Conservation (phyloP, 2,113 vertebrate species). For the Pseudolaguvia tuberculata region DNA sequence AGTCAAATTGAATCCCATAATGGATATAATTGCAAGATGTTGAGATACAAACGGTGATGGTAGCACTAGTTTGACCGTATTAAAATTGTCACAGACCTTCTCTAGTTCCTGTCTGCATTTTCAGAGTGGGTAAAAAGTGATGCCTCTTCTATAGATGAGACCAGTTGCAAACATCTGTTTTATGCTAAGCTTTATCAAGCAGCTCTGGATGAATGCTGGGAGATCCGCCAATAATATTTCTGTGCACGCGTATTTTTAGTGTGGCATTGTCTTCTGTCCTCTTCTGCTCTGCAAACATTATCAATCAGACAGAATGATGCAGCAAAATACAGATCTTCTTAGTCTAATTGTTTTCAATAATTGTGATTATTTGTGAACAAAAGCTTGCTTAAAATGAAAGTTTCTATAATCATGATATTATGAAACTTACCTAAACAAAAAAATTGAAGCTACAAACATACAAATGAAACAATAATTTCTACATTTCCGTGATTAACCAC, state of each 20-base stretch:
- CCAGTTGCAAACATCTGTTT: conserved; percentile 33
- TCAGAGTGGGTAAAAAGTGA: conserved; percentile 26
- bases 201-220: conserved; percentile 30
- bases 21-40: conserved; percentile 40
- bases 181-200: conserved; percentile 42
- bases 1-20: conserved; percentile 47
- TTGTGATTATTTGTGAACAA: too few species aligned
- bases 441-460: conserved; percentile 12
- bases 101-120: background rate
- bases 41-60: conserved; percentile 41
- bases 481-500: background rate
- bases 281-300: conserved; percentile 42
- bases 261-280: conserved; percentile 17
- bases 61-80: conserved; percentile 28
- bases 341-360: conserved; percentile 39
- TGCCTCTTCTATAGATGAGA: conserved; percentile 31
- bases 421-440: background rate
- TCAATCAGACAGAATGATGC: conserved; percentile 45
- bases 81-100: conserved; percentile 22
- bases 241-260: conserved; percentile 50
- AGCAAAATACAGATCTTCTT: conserved; percentile 37
- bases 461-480: background rate
- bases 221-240: conserved; percentile 39
- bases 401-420: background rate
- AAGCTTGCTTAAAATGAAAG: conserved; percentile 3